Evolutionary conservation across 2,797 vertebrate species (phyloP).

Genomic region (Picus viridis): DNA sequence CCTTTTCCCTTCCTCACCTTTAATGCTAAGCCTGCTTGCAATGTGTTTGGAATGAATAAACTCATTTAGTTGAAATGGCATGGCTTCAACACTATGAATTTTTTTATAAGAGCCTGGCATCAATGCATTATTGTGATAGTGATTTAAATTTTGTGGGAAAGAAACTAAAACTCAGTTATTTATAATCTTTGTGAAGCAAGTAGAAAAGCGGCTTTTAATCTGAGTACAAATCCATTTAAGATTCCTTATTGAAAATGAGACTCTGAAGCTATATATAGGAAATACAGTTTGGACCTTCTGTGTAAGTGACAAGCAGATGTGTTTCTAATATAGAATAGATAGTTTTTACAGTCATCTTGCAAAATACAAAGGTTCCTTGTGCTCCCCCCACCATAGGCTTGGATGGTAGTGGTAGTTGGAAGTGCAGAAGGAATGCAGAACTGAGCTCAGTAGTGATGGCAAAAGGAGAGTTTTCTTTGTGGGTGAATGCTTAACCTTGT

Average conservation of each 20-base stretch:
- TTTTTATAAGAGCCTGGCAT: conserved; percentile 41
- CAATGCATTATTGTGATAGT: conserved; percentile 58
- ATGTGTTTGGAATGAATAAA: conserved; percentile 62
- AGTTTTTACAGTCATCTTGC: not conserved
- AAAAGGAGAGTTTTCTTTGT: not conserved
- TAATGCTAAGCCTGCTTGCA: conserved; percentile 46
- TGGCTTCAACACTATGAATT: conserved; percentile 56
- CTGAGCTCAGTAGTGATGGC: not conserved
- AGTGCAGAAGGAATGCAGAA: conserved; percentile 13
- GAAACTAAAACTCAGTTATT: conserved; percentile 39
- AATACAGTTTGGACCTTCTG: not conserved
- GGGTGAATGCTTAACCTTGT: not conserved
- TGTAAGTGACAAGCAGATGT: not conserved
- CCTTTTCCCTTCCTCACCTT: conserved; percentile 53
- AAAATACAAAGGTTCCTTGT: conserved; percentile 42
- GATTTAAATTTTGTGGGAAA: conserved; percentile 57
- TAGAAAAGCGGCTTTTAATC: not conserved
- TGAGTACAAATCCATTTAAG: not conserved
- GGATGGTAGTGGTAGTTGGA: not conserved
- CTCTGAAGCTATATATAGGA: not conserved
- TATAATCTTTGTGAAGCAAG: conserved; percentile 29
- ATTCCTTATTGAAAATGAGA: not conserved
- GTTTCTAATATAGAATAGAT: not conserved
- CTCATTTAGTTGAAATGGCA: conserved; percentile 59
- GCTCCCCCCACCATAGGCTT: not conserved